Percentiles rank a stretch among this genome's conserved stretches.
Conservation (phyloP, 2,113 vertebrate genomes). For the Hippopotamus amphibius region DNA sequence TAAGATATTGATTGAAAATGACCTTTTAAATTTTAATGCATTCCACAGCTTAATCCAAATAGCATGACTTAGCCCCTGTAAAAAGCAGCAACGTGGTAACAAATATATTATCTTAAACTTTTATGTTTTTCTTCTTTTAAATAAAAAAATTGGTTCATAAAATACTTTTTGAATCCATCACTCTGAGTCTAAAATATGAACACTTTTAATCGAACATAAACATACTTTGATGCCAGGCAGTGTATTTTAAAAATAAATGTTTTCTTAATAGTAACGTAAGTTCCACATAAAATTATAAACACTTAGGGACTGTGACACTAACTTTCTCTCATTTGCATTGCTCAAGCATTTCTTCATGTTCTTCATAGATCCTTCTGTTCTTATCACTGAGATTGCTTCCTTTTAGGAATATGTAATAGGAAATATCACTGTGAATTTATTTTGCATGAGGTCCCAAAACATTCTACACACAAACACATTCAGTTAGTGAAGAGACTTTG, state of each 20-base stretch:
- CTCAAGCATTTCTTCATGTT: not conserved
- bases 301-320: not conserved
- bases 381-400: not conserved
- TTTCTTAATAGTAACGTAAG: slow-evolving; percentile 12
- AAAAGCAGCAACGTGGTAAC: not conserved
- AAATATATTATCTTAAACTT: not conserved
- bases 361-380: not conserved
- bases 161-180: not conserved
- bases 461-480: not conserved
- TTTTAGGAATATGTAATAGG: not conserved
- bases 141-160: not conserved
- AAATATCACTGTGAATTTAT: not conserved
- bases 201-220: not conserved
- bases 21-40: slow-evolving; percentile 45
- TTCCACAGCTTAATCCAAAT: not conserved
- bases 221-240: not conserved
- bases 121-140: not conserved
- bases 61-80: not conserved
- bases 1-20: slow-evolving; percentile 36
- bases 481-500: not conserved
- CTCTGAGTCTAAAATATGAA: not conserved
- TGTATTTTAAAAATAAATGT: not conserved
- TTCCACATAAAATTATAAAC: not conserved
- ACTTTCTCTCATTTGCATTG: not conserved
- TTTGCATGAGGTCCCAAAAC: not conserved